Conservation (phyloP, 2,797 vertebrate species). For the Rhabdophis nuchalis region DNA sequence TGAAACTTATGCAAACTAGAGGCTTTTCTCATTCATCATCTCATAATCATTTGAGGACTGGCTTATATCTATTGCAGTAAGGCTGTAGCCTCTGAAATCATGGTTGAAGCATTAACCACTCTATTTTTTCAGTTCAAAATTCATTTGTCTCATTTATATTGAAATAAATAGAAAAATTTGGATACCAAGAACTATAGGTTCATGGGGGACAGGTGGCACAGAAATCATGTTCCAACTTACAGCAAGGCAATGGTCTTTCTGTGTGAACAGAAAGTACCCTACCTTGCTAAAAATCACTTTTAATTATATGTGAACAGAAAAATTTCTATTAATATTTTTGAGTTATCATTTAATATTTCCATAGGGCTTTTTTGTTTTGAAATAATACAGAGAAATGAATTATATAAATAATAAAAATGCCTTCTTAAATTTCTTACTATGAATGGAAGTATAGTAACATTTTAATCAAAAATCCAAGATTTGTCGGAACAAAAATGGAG, state of each 20-base stretch:
- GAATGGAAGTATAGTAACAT: neutral
- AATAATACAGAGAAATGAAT: neutral
- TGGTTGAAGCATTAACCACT: neutral
- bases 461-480: constrained; percentile 16
- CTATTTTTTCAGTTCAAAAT: neutral
- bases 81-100: neutral
- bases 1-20: neutral
- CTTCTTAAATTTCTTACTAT: neutral
- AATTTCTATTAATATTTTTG: neutral
- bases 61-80: too few relatives aligned
- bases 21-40: neutral
- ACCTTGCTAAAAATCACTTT: neutral
- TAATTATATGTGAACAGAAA: neutral
- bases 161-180: neutral
- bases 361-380: neutral
- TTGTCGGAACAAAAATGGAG: constrained; percentile 49
- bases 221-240: neutral
- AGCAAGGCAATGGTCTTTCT: neutral
- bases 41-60: constrained; percentile 12
- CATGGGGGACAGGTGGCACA: neutral
- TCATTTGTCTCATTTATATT: neutral
- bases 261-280: neutral
- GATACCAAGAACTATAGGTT: neutral
- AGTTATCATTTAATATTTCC: neutral
- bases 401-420: neutral